Conservation (phyloP, 2,888 invertebrate genomes). For the Heliconius ethilla region DNA sequence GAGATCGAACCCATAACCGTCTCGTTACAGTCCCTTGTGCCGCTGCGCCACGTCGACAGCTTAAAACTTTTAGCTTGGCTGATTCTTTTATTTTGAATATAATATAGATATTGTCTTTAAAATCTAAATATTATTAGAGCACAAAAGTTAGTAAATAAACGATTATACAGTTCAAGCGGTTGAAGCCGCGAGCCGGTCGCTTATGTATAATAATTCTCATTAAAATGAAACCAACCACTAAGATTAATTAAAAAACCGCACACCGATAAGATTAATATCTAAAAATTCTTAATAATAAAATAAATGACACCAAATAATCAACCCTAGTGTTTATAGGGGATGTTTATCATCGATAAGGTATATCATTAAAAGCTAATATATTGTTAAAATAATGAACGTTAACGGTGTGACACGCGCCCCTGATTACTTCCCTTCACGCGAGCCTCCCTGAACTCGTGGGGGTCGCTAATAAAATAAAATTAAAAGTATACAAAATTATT, state of each 20-base stretch:
- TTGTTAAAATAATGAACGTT: slow-evolving; percentile 21
- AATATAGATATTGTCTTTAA: no score
- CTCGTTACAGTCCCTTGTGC: no score
- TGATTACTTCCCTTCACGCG: slow-evolving; percentile 45
- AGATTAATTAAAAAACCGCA: not conserved
- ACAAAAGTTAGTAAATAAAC: no score
- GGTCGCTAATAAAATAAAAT: slow-evolving; percentile 39
- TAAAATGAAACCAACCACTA: not conserved
- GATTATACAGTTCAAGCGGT: no score
- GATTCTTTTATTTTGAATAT: no score
- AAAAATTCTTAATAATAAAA: not conserved
- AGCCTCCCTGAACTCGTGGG: slow-evolving; percentile 21
- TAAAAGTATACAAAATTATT: slow-evolving; percentile 38
- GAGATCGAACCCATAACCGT: no score
- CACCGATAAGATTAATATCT: not conserved
- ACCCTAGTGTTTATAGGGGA: not conserved
- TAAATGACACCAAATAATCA: not conserved
- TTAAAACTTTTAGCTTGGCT: no score
- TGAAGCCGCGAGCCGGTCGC: no score
- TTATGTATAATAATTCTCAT: not conserved
- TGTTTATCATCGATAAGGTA: slow-evolving; percentile 36
- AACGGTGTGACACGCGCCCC: slow-evolving; percentile 44
- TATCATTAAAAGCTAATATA: slow-evolving; percentile 36
- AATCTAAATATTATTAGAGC: no score
- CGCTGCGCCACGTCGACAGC: no score